Evolutionary conservation across 1,140 invertebrate genomes (phyloP).

Genomic region (Drosophila santomea): DNA sequence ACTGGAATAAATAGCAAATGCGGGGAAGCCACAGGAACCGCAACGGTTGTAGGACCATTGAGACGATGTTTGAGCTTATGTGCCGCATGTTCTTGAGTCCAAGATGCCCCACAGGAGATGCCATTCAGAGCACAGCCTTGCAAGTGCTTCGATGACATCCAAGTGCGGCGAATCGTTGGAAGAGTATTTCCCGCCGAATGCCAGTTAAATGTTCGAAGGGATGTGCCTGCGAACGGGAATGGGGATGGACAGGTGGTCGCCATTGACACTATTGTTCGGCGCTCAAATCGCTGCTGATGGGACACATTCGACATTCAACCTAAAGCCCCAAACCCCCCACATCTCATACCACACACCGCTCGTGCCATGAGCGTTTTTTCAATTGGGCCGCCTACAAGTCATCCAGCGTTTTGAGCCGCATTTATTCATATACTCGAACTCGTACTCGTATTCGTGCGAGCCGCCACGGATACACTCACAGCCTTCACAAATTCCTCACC

Average conservation of each 20-base stretch:
- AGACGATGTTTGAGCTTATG: no score
- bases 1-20: no score
- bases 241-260: conserved; percentile 11
- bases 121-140: neutral
- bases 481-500: no score
- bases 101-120: no score
- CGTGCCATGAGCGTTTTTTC: conserved; percentile 18
- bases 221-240: neutral
- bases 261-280: conserved; percentile 56
- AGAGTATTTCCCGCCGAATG: conserved; percentile 2
- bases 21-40: no score
- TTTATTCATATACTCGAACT: conserved; percentile 45
- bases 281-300: conserved; percentile 66
- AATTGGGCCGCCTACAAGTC: conserved; percentile 65
- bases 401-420: conserved; percentile 55
- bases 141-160: neutral
- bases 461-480: neutral
- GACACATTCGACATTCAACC: conserved; percentile 51
- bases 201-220: neutral
- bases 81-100: no score
- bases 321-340: conserved; percentile 12
- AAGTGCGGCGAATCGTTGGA: neutral
- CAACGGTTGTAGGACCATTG: no score
- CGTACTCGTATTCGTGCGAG: neutral
- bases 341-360: neutral